Conservation (phyloP, 2,888 invertebrate species). For the Sericinus montela region DNA sequence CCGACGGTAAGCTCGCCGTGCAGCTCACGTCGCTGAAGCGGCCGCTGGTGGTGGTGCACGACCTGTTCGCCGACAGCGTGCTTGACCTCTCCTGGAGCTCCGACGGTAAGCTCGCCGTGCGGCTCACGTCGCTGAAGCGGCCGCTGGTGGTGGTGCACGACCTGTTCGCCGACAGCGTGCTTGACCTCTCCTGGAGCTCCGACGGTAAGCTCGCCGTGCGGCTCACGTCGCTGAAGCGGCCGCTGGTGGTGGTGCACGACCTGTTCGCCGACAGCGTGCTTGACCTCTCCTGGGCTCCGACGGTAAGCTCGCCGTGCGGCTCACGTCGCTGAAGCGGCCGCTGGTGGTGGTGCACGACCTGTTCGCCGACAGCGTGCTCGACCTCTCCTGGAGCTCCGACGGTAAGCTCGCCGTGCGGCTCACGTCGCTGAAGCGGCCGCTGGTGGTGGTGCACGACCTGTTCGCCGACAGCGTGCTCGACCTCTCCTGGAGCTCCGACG, state of each 20-base stretch:
- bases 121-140: constrained; percentile 95
- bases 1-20: constrained; percentile 48
- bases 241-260: constrained; percentile 93
- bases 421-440: no score
- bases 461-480: constrained; percentile 97
- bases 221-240: constrained; percentile 96
- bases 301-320: no score
- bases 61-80: constrained; percentile 95
- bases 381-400: no score
- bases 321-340: no score
- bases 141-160: constrained; percentile 97
- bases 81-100: constrained; percentile 96
- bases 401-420: no score
- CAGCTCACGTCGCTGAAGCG: constrained; percentile 94
- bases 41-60: constrained; percentile 96
- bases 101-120: constrained; percentile 42
- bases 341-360: no score
- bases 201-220: constrained; percentile 61
- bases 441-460: constrained; percentile 95
- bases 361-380: no score
- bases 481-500: constrained; percentile 90
- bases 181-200: constrained; percentile 95
- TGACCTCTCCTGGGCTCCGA: no score
- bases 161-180: constrained; percentile 93
- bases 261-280: no score